phyloP scores from a whole-genome alignment of 1,140 invertebrate species.

The Drosophila ananassae region DNA sequence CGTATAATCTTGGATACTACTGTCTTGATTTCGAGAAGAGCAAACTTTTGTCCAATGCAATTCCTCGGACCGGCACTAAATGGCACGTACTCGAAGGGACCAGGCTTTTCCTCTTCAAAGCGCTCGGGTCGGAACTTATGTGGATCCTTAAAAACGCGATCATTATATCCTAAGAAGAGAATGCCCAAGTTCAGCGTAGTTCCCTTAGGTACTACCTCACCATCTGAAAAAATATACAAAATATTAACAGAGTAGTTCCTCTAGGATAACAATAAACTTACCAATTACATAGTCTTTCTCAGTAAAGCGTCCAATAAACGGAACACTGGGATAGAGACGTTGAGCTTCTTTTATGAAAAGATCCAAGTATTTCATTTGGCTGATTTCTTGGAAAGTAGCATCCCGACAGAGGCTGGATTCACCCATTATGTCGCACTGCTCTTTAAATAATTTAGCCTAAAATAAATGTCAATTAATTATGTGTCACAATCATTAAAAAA shows the following conservation, averaged over 20 bases:
- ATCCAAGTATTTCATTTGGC: constrained; percentile 88
- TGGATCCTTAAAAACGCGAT: constrained; percentile 88
- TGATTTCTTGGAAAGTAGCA: constrained; percentile 86
- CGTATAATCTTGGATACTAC: constrained; percentile 84
- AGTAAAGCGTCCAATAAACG: constrained; percentile 86
- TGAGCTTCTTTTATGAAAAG: constrained; percentile 87
- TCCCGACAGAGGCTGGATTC: constrained; percentile 80
- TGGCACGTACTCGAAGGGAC: constrained; percentile 86
- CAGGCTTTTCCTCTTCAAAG: constrained; percentile 86
- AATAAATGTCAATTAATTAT: neutral
- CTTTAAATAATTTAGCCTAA: constrained; percentile 85
- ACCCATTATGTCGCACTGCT: constrained; percentile 85
- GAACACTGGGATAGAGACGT: constrained; percentile 88
- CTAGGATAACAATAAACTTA: constrained; percentile 6
- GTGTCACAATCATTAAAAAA: neutral
- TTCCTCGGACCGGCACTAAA: constrained; percentile 85
- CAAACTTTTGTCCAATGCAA: constrained; percentile 84
- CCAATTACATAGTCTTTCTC: constrained; percentile 72
- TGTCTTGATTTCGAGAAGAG: constrained; percentile 84
- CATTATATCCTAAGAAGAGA: constrained; percentile 64
- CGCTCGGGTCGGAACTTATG: constrained; percentile 90
- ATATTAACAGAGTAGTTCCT: too few relatives aligned
- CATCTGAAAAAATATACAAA: constrained; percentile 39
- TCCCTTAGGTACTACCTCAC: constrained; percentile 55
- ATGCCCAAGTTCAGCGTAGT: constrained; percentile 59